Percentiles rank a stretch among this genome's conserved stretches.
Conservation (phyloP, 23 tunicate species). For the Styela clava region DNA sequence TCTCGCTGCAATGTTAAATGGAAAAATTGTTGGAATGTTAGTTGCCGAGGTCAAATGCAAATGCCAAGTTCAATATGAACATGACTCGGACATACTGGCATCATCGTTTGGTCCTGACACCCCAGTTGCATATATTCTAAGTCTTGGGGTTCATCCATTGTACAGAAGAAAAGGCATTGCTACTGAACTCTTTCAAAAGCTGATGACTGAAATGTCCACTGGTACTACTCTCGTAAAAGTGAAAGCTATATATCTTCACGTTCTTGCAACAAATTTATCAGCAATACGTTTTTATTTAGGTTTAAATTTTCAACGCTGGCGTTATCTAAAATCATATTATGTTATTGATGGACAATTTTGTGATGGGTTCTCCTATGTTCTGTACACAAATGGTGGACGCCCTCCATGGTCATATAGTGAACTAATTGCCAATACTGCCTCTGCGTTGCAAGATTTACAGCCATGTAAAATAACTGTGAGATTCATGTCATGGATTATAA, state of each 20-base stretch:
- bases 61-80: slow-evolving; percentile 69
- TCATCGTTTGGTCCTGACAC: slow-evolving; percentile 48
- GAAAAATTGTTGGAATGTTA: slow-evolving; percentile 66
- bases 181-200: slow-evolving; percentile 40
- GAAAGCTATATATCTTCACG: slow-evolving; percentile 85
- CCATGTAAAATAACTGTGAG: slow-evolving; percentile 29
- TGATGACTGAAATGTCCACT: slow-evolving; percentile 31
- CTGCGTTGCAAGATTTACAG: slow-evolving; percentile 28
- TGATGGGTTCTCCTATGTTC: slow-evolving; percentile 86
- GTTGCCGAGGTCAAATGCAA: slow-evolving; percentile 80
- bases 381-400: slow-evolving; percentile 77
- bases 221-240: slow-evolving; percentile 15
- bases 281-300: slow-evolving; percentile 76
- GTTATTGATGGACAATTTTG: slow-evolving; percentile 48
- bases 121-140: slow-evolving; percentile 73
- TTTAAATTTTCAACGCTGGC: slow-evolving; percentile 57
- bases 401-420: slow-evolving; percentile 47
- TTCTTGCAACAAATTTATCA: slow-evolving; percentile 49
- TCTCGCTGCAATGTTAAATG: slow-evolving; percentile 64
- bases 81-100: slow-evolving; percentile 46
- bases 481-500: neutral
- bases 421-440: slow-evolving; percentile 21
- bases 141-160: slow-evolving; percentile 56
- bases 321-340: slow-evolving; percentile 69
- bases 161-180: slow-evolving; percentile 78